Conservation (phyloP, 2,888 invertebrate species). For the Hedychridium roseum region DNA sequence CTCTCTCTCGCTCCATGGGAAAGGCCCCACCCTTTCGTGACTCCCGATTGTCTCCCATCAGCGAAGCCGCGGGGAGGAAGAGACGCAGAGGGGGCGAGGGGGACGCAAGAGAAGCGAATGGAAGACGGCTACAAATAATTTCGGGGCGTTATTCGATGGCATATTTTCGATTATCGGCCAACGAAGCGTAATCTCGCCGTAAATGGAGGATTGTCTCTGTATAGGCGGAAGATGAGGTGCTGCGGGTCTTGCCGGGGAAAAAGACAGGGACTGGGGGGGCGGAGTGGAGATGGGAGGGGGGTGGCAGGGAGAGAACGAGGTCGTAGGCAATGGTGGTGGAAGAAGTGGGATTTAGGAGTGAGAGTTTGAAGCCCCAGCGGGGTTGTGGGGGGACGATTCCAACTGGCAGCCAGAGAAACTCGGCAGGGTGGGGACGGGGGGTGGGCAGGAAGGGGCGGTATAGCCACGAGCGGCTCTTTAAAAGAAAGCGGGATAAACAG, state of each 20-base stretch:
- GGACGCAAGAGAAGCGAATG: no score
- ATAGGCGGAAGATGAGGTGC: constrained; percentile 46
- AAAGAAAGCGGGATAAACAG: constrained; percentile 64
- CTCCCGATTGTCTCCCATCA: constrained; percentile 37
- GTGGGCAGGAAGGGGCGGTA: constrained; percentile 26
- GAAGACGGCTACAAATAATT: constrained; percentile 51
- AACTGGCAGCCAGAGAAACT: constrained; percentile 4
- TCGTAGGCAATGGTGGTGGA: constrained; percentile 1
- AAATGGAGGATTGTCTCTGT: constrained; percentile 60
- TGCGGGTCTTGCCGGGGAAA: constrained; percentile 27
- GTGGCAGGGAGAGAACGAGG: background rate
- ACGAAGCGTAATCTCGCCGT: constrained; percentile 60
- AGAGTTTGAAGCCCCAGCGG: background rate
- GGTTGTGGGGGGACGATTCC: background rate
- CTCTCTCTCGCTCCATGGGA: constrained; percentile 30
- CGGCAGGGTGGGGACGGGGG: constrained; percentile 9
- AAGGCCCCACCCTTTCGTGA: no score
- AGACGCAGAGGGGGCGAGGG: background rate
- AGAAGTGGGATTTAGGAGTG: constrained; percentile 4
- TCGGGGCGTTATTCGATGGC: constrained; percentile 57
- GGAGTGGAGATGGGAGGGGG: background rate
- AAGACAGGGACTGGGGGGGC: constrained; percentile 17
- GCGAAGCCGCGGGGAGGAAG: constrained; percentile 3
- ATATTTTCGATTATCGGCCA: constrained; percentile 63
- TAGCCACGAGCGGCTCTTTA: constrained; percentile 58